Conservation (phyloP, 2,797 vertebrate species). For the Austrolebias charrua region DNA sequence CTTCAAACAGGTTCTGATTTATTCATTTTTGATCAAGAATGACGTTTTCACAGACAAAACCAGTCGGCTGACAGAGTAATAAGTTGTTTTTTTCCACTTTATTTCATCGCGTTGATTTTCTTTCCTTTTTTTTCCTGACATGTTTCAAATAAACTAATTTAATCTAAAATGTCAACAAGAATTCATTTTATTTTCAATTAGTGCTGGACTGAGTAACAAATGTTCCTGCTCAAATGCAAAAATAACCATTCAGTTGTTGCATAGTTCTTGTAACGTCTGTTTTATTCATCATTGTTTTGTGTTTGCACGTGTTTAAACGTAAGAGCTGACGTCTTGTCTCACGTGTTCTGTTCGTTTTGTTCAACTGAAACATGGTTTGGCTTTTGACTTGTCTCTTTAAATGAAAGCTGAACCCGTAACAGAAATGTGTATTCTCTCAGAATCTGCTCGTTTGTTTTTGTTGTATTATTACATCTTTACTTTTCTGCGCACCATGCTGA, state of each 20-base stretch:
- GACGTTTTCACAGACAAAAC: no score
- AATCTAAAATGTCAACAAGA: no score
- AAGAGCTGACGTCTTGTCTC: background rate
- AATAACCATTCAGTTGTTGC: background rate
- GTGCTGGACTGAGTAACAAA: no score
- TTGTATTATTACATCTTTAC: constrained; percentile 5
- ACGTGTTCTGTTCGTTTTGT: constrained; percentile 1
- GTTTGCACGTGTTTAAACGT: constrained; percentile 52
- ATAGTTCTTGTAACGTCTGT: constrained; percentile 18
- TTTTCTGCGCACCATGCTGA: constrained; percentile 6
- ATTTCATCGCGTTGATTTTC: no score
- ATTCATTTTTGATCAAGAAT: no score
- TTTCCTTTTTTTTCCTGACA: no score
- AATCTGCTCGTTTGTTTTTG: background rate
- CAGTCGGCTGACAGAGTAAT: no score
- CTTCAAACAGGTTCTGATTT: no score
- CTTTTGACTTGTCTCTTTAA: background rate
- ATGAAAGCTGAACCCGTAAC: background rate
- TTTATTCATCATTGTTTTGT: constrained; percentile 17
- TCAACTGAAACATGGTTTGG: constrained; percentile 2
- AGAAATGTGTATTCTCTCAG: background rate
- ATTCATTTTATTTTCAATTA: no score
- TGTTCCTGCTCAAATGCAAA: background rate
- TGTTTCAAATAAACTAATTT: no score
- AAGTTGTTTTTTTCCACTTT: no score